Conservation (phyloP, 2,113 vertebrate species). For the Embiotoca jacksoni region DNA sequence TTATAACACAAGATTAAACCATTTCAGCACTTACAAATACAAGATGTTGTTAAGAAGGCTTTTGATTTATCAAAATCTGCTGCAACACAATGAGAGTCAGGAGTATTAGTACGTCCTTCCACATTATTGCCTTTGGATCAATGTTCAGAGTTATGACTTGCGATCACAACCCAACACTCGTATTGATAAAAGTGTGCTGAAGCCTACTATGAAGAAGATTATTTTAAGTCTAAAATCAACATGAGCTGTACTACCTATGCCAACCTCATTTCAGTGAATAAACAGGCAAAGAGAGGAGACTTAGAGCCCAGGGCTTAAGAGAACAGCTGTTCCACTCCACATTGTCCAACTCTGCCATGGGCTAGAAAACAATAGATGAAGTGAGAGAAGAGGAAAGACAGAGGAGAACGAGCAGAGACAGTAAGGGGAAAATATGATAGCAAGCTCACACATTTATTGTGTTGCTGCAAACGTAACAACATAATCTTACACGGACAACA, state of each 20-base stretch:
- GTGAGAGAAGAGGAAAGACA: slow-evolving; percentile 36
- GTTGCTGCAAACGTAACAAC: background rate
- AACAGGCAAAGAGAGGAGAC: slow-evolving; percentile 28
- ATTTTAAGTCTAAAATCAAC: slow-evolving; percentile 40
- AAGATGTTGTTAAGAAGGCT: background rate
- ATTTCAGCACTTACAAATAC: slow-evolving; percentile 6
- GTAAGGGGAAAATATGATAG: background rate
- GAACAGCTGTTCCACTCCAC: slow-evolving; percentile 67
- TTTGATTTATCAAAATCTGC: slow-evolving; percentile 1
- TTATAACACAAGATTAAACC: background rate
- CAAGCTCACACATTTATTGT: background rate
- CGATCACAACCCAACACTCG: slow-evolving; percentile 7
- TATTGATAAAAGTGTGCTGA: slow-evolving; percentile 5
- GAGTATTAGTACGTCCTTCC: background rate
- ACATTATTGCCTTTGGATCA: slow-evolving; percentile 11
- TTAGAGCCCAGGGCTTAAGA: slow-evolving; percentile 48
- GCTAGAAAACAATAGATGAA: slow-evolving; percentile 35
- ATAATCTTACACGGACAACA: slow-evolving; percentile 1
- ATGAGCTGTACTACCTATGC: slow-evolving; percentile 9
- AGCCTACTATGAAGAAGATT: slow-evolving; percentile 11
- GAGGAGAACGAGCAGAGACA: slow-evolving; percentile 16
- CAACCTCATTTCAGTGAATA: slow-evolving; percentile 61
- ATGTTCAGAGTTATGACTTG: background rate
- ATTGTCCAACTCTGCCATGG: slow-evolving; percentile 34
- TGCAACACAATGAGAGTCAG: background rate